Evolutionary conservation across 2,888 invertebrate species (phyloP).

Genomic region (Molorchus minor): DNA sequence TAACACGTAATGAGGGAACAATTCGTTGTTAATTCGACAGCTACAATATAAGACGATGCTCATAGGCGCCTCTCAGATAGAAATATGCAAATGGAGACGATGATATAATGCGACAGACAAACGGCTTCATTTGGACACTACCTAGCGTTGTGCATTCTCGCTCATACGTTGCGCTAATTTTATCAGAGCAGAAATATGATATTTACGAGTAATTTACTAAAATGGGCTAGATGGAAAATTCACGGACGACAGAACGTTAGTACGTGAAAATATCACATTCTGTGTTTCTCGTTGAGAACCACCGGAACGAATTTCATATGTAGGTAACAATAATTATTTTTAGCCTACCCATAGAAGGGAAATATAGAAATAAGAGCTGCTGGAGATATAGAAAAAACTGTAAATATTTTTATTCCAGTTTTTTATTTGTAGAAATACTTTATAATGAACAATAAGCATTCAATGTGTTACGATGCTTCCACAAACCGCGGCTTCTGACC

Average conservation of each 20-base stretch:
- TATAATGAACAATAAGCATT: too few relatives aligned
- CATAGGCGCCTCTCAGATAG: slow-evolving; percentile 41
- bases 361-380: too few relatives aligned
- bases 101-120: slow-evolving; percentile 52
- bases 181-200: slow-evolving; percentile 45
- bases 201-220: slow-evolving; percentile 46
- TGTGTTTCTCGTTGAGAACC: background rate
- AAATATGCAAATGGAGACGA: slow-evolving; percentile 52
- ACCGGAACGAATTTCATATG: too few relatives aligned
- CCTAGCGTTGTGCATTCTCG: slow-evolving; percentile 39
- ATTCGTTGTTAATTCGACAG: slow-evolving; percentile 53
- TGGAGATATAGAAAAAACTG: too few relatives aligned
- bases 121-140: slow-evolving; percentile 51
- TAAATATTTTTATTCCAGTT: too few relatives aligned
- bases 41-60: slow-evolving; percentile 44
- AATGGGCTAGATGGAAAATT: slow-evolving; percentile 26
- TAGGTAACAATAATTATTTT: too few relatives aligned
- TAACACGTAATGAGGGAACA: slow-evolving; percentile 53
- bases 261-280: slow-evolving; percentile 2
- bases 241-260: too few relatives aligned
- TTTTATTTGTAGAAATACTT: too few relatives aligned
- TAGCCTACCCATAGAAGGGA: too few relatives aligned
- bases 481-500: too few relatives aligned
- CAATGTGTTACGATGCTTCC: too few relatives aligned
- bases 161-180: slow-evolving; percentile 50